phyloP scores from a whole-genome alignment of 1,140 invertebrate genomes.

The Cecropterus lyciades region DNA sequence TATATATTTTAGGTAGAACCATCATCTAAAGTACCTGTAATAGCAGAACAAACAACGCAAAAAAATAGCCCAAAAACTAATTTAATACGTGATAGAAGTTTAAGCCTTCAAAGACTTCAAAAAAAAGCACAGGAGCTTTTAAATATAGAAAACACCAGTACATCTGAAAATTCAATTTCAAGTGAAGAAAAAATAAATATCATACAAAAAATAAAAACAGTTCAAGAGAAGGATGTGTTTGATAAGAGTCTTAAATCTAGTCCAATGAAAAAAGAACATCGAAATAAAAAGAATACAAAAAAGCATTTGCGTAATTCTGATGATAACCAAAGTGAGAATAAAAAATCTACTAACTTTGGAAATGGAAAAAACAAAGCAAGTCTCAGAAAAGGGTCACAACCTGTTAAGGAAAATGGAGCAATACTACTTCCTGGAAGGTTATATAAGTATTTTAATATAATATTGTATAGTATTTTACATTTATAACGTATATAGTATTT shows the following conservation, averaged over 20 bases:
- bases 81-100: slow-evolving; percentile 40
- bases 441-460: slow-evolving; percentile 13
- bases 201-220: slow-evolving; percentile 26
- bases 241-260: slow-evolving; percentile 22
- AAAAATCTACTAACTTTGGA: slow-evolving; percentile 27
- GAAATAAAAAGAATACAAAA: slow-evolving; percentile 31
- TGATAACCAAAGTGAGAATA: neutral
- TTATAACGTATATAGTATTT: no score
- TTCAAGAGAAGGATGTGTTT: slow-evolving; percentile 23
- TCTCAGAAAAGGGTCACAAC: slow-evolving; percentile 21
- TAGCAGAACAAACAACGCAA: neutral
- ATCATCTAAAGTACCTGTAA: neutral
- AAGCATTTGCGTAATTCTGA: slow-evolving; percentile 5
- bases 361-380: slow-evolving; percentile 36
- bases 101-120: slow-evolving; percentile 66
- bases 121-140: slow-evolving; percentile 72
- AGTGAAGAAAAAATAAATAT: slow-evolving; percentile 43
- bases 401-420: slow-evolving; percentile 42
- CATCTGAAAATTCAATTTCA: slow-evolving; percentile 57
- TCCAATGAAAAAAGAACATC: slow-evolving; percentile 28
- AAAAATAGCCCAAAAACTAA: slow-evolving; percentile 30
- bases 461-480: neutral
- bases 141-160: slow-evolving; percentile 58
- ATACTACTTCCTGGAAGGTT: slow-evolving; percentile 54
- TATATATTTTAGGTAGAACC: slow-evolving; percentile 17